Base-by-base conservation (phyloP, 2,797 vertebrate genomes). In the Hozukius guyotensis region DNA sequence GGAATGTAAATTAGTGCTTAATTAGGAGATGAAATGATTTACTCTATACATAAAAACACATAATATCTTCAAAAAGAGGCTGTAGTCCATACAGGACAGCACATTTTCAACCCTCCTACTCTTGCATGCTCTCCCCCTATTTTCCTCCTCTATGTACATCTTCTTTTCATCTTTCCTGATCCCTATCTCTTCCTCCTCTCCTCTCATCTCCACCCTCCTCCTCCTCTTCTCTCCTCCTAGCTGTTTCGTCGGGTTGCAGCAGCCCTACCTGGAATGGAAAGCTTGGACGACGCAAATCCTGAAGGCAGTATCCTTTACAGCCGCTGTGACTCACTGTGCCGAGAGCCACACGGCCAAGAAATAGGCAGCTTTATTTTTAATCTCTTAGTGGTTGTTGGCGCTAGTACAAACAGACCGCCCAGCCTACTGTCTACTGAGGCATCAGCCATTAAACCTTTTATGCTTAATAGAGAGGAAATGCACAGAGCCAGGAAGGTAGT, bases 261-360 rank as follows among this genome's bases (percentile, higher is more conserved):
- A 2, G 97, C 97, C 84, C 94, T 98, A 88, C 97, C 97, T 66
- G 97, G 97, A 53, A 98, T 98, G 97, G 97, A 98, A 91, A 97
- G 96, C 75, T 92, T 97, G 92, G 97, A 97, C 80, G 97, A 98
- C 55, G 97, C 97, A 75, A 98, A 97, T 92, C 98, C 97, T 94
- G 97, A 98, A 95, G 97, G 97, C 91, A 98, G 97, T 98, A 98
- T 98, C 97, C 97, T 98, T 98, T 96, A 86, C 63, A 74, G 77
- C 60, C 9, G 1, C 77, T 31, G 56, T 89, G 84, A 88, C 80
- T 89, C 87, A 83, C 59, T 46, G 81, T 67, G 75, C 69, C 0
- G 27, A 72, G 65, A 79, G 84, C 84, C 79, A 89, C 85, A 70
- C 38, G 29, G 82, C 80, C 65, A 63, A 81, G 63, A 84, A 81